Conservation (phyloP, 53 echinoderm and acorn worm species). For the Henricia sp. region DNA sequence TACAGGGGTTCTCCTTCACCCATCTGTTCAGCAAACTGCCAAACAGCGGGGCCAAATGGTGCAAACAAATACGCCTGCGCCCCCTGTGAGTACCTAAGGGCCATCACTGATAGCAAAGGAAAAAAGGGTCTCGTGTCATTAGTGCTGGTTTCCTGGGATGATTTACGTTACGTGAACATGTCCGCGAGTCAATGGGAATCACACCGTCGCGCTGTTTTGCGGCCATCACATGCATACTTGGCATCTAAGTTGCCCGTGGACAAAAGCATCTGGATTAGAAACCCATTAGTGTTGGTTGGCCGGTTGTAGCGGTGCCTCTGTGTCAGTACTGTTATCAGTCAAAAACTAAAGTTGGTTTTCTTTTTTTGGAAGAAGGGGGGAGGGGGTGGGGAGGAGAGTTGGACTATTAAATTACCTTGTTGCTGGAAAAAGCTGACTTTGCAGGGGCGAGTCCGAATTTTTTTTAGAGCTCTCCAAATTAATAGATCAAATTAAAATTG, state of each 20-base stretch:
- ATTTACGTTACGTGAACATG: not conserved
- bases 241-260: slow-evolving; percentile 34
- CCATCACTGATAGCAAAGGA: not conserved
- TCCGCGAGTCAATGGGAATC: not conserved
- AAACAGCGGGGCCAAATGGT: not conserved
- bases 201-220: slow-evolving; percentile 8
- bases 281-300: slow-evolving; percentile 9
- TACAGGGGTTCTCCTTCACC: not conserved
- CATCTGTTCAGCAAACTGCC: slow-evolving; percentile 39
- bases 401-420: too few species aligned
- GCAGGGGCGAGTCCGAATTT: too few species aligned
- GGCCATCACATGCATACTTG: slow-evolving; percentile 38
- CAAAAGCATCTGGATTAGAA: slow-evolving; percentile 38
- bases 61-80: not conserved
- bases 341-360: too few species aligned
- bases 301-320: not conserved
- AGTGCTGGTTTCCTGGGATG: too few species aligned
- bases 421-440: too few species aligned
- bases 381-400: not conserved
- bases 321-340: not conserved
- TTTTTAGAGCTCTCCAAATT: too few species aligned
- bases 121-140: too few species aligned
- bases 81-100: not conserved
- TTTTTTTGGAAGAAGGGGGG: not conserved
- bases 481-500: too few species aligned